These are phyloP conservation scores for Centroberyx gerrardi DNA, from an alignment of 2,797 vertebrate genomes.

Conservation along the genomic window DNA sequence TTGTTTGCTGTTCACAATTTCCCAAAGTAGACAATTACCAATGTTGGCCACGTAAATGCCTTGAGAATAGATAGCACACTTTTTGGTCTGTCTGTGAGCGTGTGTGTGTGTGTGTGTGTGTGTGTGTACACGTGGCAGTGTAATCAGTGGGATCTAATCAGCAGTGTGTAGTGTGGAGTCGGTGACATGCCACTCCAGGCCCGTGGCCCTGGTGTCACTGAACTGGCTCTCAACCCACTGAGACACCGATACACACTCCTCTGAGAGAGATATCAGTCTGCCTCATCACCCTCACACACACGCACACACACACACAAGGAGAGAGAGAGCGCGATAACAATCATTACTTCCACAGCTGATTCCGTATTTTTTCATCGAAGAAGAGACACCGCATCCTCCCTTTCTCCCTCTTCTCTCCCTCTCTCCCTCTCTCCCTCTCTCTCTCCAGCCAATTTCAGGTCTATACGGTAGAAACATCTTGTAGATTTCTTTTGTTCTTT, in stretches of 20 bases:
- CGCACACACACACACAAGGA: constrained; percentile 45
- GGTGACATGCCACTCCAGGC: constrained; percentile 79
- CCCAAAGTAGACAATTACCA: not conserved
- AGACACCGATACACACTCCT: constrained; percentile 77
- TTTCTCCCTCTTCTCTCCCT: constrained; percentile 59
- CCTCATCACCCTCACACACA: constrained; percentile 70
- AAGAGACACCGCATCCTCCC: constrained; percentile 61
- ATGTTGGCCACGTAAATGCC: not conserved
- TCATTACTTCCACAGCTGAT: constrained; percentile 87
- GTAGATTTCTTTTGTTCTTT: constrained; percentile 83
- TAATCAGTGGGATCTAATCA: constrained; percentile 80
- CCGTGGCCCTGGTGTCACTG: constrained; percentile 73
- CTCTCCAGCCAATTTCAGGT: constrained; percentile 74
- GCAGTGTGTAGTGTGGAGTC: constrained; percentile 72
- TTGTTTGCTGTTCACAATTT: constrained; percentile 3
- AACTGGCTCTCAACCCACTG: constrained; percentile 78
- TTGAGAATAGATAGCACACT: not conserved
- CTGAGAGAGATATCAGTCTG: constrained; percentile 79
- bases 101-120: constrained; percentile 19
- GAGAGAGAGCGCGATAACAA: constrained; percentile 84
- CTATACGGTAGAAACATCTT: constrained; percentile 80
- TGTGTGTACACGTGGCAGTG: constrained; percentile 41
- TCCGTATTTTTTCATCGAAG: constrained; percentile 82
- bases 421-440: constrained; percentile 7
- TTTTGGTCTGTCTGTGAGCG: constrained; percentile 21